phyloP scores from a whole-genome alignment of 2,888 invertebrate genomes.

The Nymphalis urticae region DNA sequence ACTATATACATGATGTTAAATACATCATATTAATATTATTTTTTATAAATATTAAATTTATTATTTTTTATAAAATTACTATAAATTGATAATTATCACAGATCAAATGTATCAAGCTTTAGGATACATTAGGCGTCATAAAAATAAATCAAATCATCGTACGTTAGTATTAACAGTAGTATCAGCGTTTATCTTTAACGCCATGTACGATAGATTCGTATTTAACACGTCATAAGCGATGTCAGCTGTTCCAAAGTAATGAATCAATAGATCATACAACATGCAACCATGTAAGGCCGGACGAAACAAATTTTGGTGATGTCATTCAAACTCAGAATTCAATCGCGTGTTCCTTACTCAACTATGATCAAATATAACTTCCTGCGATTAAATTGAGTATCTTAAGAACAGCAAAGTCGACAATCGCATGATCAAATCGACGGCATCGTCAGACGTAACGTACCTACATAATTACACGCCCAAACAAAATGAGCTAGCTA shows the following conservation, averaged over 20 bases:
- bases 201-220: constrained; percentile 59
- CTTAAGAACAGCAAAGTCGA: constrained; percentile 28
- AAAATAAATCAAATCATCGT: not conserved
- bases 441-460: constrained; percentile 26
- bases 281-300: constrained; percentile 73
- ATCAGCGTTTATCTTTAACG: constrained; percentile 1
- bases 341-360: constrained; percentile 48
- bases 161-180: constrained; percentile 9
- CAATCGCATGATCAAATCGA: constrained; percentile 25
- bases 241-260: constrained; percentile 60
- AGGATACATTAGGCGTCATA: not conserved
- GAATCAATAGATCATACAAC: constrained; percentile 60
- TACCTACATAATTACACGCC: constrained; percentile 60
- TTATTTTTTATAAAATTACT: no score
- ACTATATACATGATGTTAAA: not conserved
- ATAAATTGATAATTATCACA: no score
- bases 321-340: constrained; percentile 63
- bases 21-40: no score
- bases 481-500: constrained; percentile 60
- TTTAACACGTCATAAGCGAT: constrained; percentile 60
- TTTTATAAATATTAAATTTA: no score
- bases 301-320: constrained; percentile 70
- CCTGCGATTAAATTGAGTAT: constrained; percentile 27
- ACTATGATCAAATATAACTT: constrained; percentile 25
- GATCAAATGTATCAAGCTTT: no score